Evolutionary conservation across 2,888 invertebrate species (phyloP).

Genomic region (Ferrisia virgata): DNA sequence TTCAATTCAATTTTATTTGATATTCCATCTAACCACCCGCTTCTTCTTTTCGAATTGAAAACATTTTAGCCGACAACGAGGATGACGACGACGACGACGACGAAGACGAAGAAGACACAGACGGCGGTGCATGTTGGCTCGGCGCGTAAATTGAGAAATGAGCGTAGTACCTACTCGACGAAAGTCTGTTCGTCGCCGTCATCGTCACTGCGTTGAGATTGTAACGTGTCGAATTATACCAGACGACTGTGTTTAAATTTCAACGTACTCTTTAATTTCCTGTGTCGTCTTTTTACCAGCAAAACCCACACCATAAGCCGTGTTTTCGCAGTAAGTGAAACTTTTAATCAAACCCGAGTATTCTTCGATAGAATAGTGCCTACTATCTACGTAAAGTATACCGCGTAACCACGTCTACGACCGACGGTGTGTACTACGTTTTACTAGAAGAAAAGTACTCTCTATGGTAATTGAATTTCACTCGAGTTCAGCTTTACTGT

Average conservation of each 20-base stretch:
- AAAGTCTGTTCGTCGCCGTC: neutral
- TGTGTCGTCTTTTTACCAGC: neutral
- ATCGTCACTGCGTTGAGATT: neutral
- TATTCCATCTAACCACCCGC: constrained; percentile 38
- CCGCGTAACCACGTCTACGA: neutral
- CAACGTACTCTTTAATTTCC: constrained; percentile 17
- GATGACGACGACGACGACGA: too few species aligned
- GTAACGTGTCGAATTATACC: constrained; percentile 22
- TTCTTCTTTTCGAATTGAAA: constrained; percentile 23
- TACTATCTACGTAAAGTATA: neutral
- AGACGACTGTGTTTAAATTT: constrained; percentile 8
- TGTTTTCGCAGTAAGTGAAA: neutral
- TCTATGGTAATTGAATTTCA: neutral
- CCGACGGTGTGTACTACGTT: neutral
- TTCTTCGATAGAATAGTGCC: neutral
- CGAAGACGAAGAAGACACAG: too few species aligned
- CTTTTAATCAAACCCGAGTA: neutral
- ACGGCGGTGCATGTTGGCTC: too few species aligned
- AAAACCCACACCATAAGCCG: neutral
- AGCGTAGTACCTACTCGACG: neutral
- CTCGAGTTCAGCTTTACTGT: neutral
- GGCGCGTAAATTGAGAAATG: neutral
- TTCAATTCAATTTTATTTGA: constrained; percentile 42
- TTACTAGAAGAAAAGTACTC: too few species aligned
- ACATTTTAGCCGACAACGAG: neutral